Conservation (phyloP, 2,113 vertebrate genomes). For the Pholis gunnellus region DNA sequence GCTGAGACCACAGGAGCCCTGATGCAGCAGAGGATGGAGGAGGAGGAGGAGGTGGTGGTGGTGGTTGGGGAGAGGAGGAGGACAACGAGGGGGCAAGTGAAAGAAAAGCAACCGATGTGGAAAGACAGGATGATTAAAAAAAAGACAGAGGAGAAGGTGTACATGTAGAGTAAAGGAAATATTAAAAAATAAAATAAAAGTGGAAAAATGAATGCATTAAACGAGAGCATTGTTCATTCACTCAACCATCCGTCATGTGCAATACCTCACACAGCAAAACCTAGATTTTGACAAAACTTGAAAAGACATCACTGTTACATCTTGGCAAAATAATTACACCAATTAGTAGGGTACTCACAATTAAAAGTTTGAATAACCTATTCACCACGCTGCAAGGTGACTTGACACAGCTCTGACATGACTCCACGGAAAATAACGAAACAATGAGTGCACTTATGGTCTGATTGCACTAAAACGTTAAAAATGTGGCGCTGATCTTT, state of each 20-base stretch:
- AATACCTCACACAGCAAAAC: conserved; percentile 19
- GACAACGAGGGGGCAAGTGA: conserved; percentile 36
- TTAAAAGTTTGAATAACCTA: conserved; percentile 68
- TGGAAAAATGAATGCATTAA: conserved; percentile 18
- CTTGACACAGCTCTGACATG: conserved; percentile 43
- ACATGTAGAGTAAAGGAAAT: conserved; percentile 26
- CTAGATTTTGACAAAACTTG: conserved; percentile 49
- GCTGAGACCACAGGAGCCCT: conserved; percentile 80
- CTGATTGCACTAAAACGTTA: conserved; percentile 36
- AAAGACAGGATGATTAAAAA: conserved; percentile 48
- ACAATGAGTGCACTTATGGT: conserved; percentile 47
- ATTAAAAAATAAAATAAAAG: conserved; percentile 39
- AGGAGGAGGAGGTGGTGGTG: conserved; percentile 24
- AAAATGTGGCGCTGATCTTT: conserved; percentile 10
- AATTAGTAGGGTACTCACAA: conserved; percentile 69
- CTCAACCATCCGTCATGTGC: conserved; percentile 46
- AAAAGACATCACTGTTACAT: conserved; percentile 28
- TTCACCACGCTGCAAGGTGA: conserved; percentile 60
- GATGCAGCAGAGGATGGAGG: conserved; percentile 70
- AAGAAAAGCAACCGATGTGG: conserved; percentile 68
- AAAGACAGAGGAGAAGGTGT: conserved; percentile 44
- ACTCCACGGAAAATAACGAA: conserved; percentile 39
- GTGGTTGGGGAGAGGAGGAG: conserved; percentile 6
- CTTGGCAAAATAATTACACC: conserved; percentile 75
- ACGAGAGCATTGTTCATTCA: conserved; percentile 43